These are phyloP conservation scores for Crotalus helleri DNA, from an alignment of 2,113 vertebrate genomes.

Conservation along the genomic window DNA sequence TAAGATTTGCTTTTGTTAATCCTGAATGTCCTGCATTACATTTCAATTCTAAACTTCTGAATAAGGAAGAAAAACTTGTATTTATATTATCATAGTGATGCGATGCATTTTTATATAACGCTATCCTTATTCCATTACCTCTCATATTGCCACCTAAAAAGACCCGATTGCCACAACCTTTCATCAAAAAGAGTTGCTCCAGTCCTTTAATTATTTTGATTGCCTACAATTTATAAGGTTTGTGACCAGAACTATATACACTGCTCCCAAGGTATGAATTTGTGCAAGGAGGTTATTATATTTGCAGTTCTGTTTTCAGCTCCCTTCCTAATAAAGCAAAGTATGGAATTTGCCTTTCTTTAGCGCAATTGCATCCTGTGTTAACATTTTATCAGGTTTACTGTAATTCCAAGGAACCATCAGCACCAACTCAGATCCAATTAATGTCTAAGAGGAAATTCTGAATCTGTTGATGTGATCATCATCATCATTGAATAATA, in stretches of 20 bases:
- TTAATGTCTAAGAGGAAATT: neutral
- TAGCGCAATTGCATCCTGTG: neutral
- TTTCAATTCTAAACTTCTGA: neutral
- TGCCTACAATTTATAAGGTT: neutral
- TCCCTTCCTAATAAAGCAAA: neutral
- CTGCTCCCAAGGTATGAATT: neutral
- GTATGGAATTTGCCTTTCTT: neutral
- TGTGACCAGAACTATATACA: neutral
- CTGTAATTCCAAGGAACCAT: neutral
- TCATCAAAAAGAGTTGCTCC: neutral
- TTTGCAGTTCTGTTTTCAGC: neutral
- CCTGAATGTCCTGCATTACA: neutral
- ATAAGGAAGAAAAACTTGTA: neutral
- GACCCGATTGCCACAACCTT: neutral
- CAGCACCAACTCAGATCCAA: neutral
- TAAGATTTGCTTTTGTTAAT: neutral
- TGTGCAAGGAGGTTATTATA: neutral
- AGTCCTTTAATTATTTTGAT: neutral
- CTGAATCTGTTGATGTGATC: neutral
- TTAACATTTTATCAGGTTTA: neutral
- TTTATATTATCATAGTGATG: neutral
- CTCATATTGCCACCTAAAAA: neutral
- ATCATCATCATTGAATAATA: neutral
- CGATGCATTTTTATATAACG: neutral
- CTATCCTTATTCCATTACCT: neutral